A percentile compares a stretch with the other conserved stretches of the same genome.
phyloP scores from a whole-genome alignment of 2,797 vertebrate genomes.

The Peromyscus nudipes region DNA sequence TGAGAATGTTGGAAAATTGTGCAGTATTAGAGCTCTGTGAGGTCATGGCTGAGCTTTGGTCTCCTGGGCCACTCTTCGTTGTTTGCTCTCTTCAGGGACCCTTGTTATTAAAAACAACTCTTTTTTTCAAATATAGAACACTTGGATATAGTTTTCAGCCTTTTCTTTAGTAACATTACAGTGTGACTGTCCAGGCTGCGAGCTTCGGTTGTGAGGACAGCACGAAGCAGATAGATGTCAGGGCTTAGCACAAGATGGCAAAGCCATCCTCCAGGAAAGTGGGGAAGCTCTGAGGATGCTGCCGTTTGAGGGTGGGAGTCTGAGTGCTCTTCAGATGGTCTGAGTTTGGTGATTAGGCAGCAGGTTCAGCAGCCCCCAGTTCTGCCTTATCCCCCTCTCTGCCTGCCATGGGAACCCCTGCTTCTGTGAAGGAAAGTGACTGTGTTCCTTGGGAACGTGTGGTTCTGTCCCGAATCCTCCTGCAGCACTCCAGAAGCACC shows the following conservation, averaged over 20 bases:
- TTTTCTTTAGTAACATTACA: background rate
- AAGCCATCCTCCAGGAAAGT: background rate
- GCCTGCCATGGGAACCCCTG: background rate
- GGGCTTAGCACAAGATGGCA: background rate
- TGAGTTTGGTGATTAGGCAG: background rate
- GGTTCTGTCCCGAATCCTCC: background rate
- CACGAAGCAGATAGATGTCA: background rate
- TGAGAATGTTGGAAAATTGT: background rate
- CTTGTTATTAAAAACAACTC: slow-evolving; percentile 24
- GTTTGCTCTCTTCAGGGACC: background rate
- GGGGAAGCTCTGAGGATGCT: background rate
- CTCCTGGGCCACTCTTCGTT: background rate
- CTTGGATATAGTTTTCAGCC: background rate
- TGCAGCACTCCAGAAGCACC: background rate
- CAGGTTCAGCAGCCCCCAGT: background rate
- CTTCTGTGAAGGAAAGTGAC: background rate
- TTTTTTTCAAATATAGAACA: background rate
- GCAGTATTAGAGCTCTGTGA: background rate
- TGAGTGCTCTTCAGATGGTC: background rate
- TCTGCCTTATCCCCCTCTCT: background rate
- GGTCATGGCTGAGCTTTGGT: background rate
- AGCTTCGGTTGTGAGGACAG: background rate
- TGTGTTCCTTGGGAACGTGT: background rate
- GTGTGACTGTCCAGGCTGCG: background rate
- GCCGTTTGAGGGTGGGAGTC: background rate